Evolutionary conservation across 2,888 invertebrate genomes (phyloP).

Genomic region (Acrocyrtus sp.): DNA sequence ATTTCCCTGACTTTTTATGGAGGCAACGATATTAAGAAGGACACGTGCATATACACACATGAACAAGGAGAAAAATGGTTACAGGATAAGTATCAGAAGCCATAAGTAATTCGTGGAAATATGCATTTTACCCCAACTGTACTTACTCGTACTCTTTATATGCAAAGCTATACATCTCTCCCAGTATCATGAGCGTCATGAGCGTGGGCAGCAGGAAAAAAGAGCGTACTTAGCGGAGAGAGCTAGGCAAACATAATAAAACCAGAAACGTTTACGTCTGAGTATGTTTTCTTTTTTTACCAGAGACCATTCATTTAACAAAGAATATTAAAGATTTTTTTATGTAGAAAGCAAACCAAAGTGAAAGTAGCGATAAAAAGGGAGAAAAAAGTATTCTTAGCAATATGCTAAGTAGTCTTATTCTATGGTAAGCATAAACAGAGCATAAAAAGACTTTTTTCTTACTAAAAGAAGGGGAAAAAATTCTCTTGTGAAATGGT

Average conservation of each 20-base stretch:
- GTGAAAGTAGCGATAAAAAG: conserved; percentile 20
- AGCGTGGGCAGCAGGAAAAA: background rate
- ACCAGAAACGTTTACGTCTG: too few relatives aligned
- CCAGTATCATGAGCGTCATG: background rate
- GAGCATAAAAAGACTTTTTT: too few relatives aligned
- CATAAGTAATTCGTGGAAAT: background rate
- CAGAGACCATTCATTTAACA: conserved; percentile 19
- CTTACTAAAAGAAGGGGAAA: too few relatives aligned
- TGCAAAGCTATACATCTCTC: background rate
- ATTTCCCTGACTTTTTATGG: conserved; percentile 15
- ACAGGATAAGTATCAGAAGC: conserved; percentile 4
- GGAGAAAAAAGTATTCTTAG: too few relatives aligned
- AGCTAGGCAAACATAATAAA: too few relatives aligned
- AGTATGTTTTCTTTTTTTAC: too few relatives aligned
- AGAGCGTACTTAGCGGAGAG: too few relatives aligned
- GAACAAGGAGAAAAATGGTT: conserved; percentile 10
- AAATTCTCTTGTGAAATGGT: conserved; percentile 8
- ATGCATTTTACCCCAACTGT: too few relatives aligned
- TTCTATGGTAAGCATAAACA: too few relatives aligned
- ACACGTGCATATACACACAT: background rate
- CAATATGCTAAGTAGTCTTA: too few relatives aligned
- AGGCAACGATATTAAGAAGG: background rate
- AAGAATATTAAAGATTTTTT: conserved; percentile 27
- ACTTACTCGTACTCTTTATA: too few relatives aligned
- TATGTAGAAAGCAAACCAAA: conserved; percentile 16